Evolutionary conservation across 2,113 vertebrate species (phyloP), one percentile per base, ranked within the genome.

Genomic region (Muntiacus muntjak): DNA sequence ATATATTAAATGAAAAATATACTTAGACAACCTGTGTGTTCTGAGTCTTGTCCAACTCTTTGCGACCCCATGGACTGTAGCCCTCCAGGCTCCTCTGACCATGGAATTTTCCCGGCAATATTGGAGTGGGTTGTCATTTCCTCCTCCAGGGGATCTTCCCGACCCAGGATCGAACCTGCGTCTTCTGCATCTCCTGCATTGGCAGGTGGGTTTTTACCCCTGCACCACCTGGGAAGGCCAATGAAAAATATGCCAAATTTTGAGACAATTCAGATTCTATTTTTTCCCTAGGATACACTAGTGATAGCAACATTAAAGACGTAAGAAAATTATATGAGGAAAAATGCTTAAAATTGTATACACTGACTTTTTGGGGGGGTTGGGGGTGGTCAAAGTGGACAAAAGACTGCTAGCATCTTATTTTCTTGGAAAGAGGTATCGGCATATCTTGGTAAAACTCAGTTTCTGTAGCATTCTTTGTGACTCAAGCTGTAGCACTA

Each of bases 301-400:
- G 7, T 52, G 25, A 26, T 52, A 94, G 7, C 21, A 88, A 36
- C 43, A 55, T 28, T 76, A 84, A 95, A 76, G 12, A 52, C 76
- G 92, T 36, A 64, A 93, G 81, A 87, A 97, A 89, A 89, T 57
- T 3, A 13, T 45, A 79, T 13, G 55, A 78, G n/a, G 92, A 10
- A 94, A 96, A 81, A 87, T 58, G 33, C 74, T 87, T 90, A n/a
- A 88, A 78, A 43, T 95, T 89, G 76, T 78, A 93, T 85, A 11
- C 4, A 47, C 45, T 96, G 88, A 52, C 33, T 62, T 92, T 62
- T 94, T 17, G 13, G 1, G 19, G 19, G n/a, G 7, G 1, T 21
- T 19, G 14, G 12, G 15, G 8, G 17, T 8, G 33, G 33, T 67
- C 26, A 85, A 96, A 91, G 87, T 76, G 85, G 43, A 85, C 6